Conservation (phyloP, 2,113 vertebrate species). For the Seriola dumerili region DNA sequence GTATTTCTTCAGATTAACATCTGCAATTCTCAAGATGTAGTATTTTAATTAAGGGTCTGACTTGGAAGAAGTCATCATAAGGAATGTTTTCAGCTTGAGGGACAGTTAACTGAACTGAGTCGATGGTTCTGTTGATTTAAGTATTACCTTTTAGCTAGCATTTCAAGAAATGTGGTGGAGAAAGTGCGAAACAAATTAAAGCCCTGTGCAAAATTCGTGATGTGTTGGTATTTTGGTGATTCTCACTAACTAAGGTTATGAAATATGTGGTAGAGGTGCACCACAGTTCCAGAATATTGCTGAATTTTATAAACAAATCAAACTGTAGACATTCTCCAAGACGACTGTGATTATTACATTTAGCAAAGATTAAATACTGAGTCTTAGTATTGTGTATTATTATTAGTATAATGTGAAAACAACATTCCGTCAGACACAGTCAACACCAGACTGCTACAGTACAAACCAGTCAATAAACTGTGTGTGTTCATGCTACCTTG, state of each 20-base stretch:
- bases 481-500: too few species aligned
- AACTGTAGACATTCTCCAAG: neutral
- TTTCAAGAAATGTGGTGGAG: neutral
- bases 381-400: too few species aligned
- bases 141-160: neutral
- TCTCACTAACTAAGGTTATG: neutral
- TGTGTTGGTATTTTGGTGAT: neutral
- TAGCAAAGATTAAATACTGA: neutral
- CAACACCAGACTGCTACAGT: too few species aligned
- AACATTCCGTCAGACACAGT: neutral
- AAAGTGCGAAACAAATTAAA: neutral
- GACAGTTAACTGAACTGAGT: neutral
- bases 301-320: neutral
- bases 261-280: neutral
- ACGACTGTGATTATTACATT: neutral
- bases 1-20: constrained; percentile 19
- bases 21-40: neutral
- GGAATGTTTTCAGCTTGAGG: too few species aligned
- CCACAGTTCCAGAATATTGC: neutral
- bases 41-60: constrained; percentile 10
- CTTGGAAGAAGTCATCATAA: neutral
- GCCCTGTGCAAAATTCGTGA: too few species aligned
- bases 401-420: too few species aligned
- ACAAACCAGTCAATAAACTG: too few species aligned
- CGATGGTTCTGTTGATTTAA: neutral